Conservation (phyloP, 2,113 vertebrate species). For the Oriolus oriolus region DNA sequence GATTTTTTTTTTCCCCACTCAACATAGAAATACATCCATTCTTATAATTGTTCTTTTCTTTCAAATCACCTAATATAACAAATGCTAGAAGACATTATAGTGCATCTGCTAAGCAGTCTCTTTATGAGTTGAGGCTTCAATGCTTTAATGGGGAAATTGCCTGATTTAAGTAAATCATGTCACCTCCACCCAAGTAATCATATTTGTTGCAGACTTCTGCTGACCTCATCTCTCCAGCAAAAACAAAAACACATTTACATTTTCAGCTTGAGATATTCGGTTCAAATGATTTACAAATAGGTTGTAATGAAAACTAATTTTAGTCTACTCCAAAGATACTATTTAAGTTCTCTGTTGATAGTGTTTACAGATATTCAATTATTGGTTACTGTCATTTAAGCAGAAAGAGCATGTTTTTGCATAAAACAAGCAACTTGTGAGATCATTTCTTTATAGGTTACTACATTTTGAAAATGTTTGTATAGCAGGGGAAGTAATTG, state of each 20-base stretch:
- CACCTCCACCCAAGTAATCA: conserved; percentile 56
- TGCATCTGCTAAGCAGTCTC: conserved; percentile 57
- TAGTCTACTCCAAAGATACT: conserved; percentile 8
- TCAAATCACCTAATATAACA: conserved; percentile 62
- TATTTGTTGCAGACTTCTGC: conserved; percentile 60
- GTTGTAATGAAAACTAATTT: conserved; percentile 57
- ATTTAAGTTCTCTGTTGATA: conserved; percentile 36
- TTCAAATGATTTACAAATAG: conserved; percentile 51
- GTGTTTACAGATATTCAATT: conserved; percentile 51
- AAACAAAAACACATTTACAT: conserved; percentile 64
- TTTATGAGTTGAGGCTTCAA: conserved; percentile 55
- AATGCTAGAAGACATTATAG: conserved; percentile 32
- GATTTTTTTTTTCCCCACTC: not conserved
- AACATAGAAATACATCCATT: conserved; percentile 56
- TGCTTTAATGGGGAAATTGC: conserved; percentile 63
- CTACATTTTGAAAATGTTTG: not conserved
- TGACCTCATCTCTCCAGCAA: conserved; percentile 58
- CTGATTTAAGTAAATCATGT: conserved; percentile 64
- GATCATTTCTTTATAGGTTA: not conserved
- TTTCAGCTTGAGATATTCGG: conserved; percentile 50
- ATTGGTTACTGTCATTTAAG: conserved; percentile 34
- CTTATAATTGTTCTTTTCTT: conserved; percentile 68
- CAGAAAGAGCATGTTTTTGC: not conserved
- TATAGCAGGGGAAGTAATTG: not conserved
- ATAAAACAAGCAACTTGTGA: not conserved